Evolutionary conservation across 1,140 invertebrate species (phyloP), one percentile per base, ranked within the genome.

Genomic region (Trialeurodes vaporariorum): DNA sequence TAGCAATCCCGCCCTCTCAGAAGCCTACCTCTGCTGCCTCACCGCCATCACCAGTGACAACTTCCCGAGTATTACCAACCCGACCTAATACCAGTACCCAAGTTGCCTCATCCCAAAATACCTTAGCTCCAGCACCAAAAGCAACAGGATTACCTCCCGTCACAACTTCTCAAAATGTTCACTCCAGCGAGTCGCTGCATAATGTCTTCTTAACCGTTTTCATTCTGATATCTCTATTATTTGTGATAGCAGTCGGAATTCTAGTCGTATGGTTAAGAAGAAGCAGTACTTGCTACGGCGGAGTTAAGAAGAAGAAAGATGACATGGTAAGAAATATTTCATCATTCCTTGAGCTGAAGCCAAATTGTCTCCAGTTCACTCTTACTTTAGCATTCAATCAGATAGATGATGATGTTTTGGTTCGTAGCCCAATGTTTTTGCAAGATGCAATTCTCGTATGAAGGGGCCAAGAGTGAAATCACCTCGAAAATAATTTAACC

Each of bases 271-370:
- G 34, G 34, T 49, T 49, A 5, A 49, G 34, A 49, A 49, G 34
- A 49, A 49, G 34, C 34, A n/a, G n/a, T n/a, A 49, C 17, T 49
- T 49, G 34, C 34, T 49, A 49, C 34, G 34, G 34, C 17, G 34
- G 34, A 9, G 17, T 49, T 5, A 49, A 49, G 34, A 49, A 49
- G 1, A 68, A 71, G 24, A 71, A 85, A 72, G 81, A 83, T 65
- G 83, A 85, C 73, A 81, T 84, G 77, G 83, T 85, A 72, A 78
- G 77, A 75, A 2, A 34, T 49, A n/a, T n/a, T n/a, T n/a, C n/a
- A n/a, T 49, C 34, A 17, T 49, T 17, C 17, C 34, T 49, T 49
- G 17, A 49, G 17, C 17, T 49, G 34, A 49, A n/a, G n/a, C n/a
- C n/a, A n/a, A n/a, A n/a, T n/a, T n/a, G n/a, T n/a, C n/a, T n/a